A percentile compares a stretch with the other conserved stretches of the same genome.
Conservation (phyloP, 2,113 vertebrate genomes). For the Oenanthe oenanthe region DNA sequence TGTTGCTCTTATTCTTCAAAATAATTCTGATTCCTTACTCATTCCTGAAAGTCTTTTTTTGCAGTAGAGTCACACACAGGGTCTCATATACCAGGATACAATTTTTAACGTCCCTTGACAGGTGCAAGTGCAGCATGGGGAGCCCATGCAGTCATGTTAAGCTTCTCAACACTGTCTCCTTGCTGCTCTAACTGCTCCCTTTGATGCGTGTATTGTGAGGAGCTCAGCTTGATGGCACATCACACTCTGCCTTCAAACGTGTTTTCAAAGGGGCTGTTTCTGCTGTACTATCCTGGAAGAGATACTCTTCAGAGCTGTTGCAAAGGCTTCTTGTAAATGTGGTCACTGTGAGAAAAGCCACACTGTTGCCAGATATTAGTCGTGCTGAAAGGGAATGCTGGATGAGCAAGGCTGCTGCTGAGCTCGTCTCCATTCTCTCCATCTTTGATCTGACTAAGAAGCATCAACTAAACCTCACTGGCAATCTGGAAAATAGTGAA, state of each 20-base stretch:
- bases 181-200: not conserved
- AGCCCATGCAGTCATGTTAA: not conserved
- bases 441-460: constrained; percentile 27
- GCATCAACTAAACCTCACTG: not conserved
- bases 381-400: not conserved
- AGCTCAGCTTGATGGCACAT: constrained; percentile 14
- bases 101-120: not conserved
- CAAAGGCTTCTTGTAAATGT: not conserved
- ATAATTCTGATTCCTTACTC: not conserved
- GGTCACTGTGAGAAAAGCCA: constrained; percentile 27
- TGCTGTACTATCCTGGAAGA: not conserved
- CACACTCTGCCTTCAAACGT: not conserved
- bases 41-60: not conserved
- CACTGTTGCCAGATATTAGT: not conserved
- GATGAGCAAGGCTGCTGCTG: constrained; percentile 21
- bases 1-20: not conserved
- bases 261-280: constrained; percentile 18
- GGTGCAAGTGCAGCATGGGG: not conserved
- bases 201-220: not conserved
- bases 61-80: not conserved
- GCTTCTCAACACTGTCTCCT: not conserved
- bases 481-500: not conserved
- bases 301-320: not conserved
- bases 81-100: not conserved
- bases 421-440: not conserved